A percentile compares a stretch with the other conserved stretches of the same genome.
Evolutionary conservation across 2,888 invertebrate species (phyloP).

Genomic region (Hydrotaea diabolus): DNA sequence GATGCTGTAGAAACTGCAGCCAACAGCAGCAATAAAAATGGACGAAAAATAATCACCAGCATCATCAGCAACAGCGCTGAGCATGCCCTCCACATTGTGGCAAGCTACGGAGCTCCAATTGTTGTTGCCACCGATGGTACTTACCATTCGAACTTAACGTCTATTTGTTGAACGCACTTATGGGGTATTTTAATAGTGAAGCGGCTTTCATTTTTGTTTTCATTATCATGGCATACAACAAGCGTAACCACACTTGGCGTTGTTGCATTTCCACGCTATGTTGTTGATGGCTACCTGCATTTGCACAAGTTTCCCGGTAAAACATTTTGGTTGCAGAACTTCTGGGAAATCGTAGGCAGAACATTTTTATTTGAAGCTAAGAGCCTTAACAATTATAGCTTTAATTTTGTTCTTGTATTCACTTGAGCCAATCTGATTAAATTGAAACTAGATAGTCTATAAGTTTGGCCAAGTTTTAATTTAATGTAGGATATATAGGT

Average conservation of each 20-base stretch:
- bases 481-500: too few relatives aligned
- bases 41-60: not conserved
- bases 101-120: not conserved
- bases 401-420: too few relatives aligned
- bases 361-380: too few relatives aligned
- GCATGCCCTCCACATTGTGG: not conserved
- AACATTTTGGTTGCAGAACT: too few relatives aligned
- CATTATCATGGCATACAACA: not conserved
- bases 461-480: too few relatives aligned
- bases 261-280: not conserved
- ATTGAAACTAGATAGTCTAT: too few relatives aligned
- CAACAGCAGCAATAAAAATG: not conserved
- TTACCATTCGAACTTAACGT: not conserved
- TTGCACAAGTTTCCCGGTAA: not conserved
- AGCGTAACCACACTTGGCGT: not conserved
- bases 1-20: not conserved
- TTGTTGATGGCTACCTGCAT: not conserved
- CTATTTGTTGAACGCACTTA: constrained; percentile 9
- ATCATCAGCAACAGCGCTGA: not conserved
- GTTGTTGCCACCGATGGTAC: not conserved
- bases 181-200: not conserved
- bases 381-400: too few relatives aligned
- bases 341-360: too few relatives aligned
- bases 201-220: not conserved
- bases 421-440: too few relatives aligned